phyloP scores from a whole-genome alignment of 2,888 invertebrate genomes.

The Archips crataeganus region DNA sequence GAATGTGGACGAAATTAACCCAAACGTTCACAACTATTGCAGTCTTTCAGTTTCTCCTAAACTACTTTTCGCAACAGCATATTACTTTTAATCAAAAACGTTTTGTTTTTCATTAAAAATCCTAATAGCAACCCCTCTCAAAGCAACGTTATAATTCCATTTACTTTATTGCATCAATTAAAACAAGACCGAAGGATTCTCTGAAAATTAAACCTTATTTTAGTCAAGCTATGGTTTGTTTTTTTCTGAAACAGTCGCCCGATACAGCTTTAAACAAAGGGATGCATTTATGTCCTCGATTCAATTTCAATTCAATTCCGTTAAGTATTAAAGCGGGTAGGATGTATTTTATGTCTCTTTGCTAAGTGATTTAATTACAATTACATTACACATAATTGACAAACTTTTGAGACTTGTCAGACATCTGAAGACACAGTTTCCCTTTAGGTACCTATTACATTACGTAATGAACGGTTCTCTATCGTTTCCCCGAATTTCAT shows the following conservation, averaged over 20 bases:
- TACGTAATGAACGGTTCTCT: too few species aligned
- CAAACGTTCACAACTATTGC: too few species aligned
- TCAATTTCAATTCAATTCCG: neutral
- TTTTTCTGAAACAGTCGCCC: conserved; percentile 1
- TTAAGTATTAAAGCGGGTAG: neutral
- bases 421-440: too few species aligned
- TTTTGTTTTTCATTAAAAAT: neutral
- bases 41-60: too few species aligned
- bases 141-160: neutral
- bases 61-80: too few species aligned
- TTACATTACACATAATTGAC: too few species aligned
- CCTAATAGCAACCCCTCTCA: neutral
- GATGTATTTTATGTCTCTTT: neutral
- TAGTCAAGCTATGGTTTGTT: neutral
- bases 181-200: neutral
- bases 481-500: too few species aligned
- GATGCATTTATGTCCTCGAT: conserved; percentile 1
- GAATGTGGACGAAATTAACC: too few species aligned
- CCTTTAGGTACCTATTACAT: too few species aligned
- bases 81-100: neutral
- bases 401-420: too few species aligned
- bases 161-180: neutral
- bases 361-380: too few species aligned
- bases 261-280: conserved; percentile 9
- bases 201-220: neutral